Percentiles rank a stretch among this genome's conserved stretches.
Conservation (phyloP, 2,888 invertebrate species). For the Volucella bombylans region DNA sequence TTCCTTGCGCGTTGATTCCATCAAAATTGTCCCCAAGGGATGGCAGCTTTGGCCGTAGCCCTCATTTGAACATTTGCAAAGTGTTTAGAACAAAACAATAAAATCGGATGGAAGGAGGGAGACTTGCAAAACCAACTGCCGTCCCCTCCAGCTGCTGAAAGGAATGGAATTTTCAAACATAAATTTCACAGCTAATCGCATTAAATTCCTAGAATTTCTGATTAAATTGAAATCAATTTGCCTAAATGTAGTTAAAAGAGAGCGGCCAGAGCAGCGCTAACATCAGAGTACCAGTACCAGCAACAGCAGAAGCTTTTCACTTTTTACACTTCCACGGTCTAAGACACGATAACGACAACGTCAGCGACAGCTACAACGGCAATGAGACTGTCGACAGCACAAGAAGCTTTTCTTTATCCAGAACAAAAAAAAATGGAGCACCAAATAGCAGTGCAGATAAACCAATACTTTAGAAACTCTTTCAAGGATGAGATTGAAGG, state of each 20-base stretch:
- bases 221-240: constrained; percentile 74
- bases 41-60: neutral
- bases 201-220: constrained; percentile 71
- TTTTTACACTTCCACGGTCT: constrained; percentile 6
- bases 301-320: constrained; percentile 7
- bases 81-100: constrained; percentile 39
- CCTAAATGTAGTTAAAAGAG: constrained; percentile 67
- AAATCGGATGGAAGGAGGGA: constrained; percentile 28
- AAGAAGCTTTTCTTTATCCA: constrained; percentile 1
- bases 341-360: constrained; percentile 19
- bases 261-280: neutral
- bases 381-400: constrained; percentile 15
- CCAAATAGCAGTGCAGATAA: neutral
- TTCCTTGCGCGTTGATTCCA: neutral
- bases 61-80: neutral
- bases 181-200: constrained; percentile 74
- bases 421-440: constrained; percentile 21
- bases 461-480: constrained; percentile 30
- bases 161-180: constrained; percentile 46
- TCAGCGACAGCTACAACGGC: constrained; percentile 30
- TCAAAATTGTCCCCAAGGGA: constrained; percentile 42
- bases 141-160: neutral
- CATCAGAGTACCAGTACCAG: no score
- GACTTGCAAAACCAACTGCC: no score
- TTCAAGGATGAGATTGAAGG: constrained; percentile 18